Percentiles rank a stretch among this genome's conserved stretches.
Conservation (phyloP, 2,113 vertebrate genomes). For the Gnathonemus longibarbis region DNA sequence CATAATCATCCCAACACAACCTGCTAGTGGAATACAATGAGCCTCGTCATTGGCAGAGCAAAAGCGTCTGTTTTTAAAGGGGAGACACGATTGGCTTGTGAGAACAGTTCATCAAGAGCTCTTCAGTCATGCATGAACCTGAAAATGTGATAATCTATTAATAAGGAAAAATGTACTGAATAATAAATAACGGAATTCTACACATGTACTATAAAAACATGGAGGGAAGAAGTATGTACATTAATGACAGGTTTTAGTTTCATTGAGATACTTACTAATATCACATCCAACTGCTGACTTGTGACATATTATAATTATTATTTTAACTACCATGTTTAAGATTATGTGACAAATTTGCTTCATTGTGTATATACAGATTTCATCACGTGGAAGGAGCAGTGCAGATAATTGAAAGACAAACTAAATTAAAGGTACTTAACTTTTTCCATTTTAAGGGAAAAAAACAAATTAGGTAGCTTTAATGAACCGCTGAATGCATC, state of each 20-base stretch:
- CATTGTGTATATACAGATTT: background rate
- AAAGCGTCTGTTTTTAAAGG: background rate
- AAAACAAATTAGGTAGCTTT: background rate
- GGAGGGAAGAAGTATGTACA: background rate
- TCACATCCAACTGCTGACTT: background rate
- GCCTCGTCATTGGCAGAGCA: background rate
- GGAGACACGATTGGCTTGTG: background rate
- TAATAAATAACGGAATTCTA: background rate
- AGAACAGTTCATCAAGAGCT: slow-evolving; percentile 5
- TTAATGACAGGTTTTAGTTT: background rate
- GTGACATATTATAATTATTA: background rate
- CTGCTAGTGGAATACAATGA: background rate
- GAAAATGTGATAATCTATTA: background rate
- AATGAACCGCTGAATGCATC: background rate
- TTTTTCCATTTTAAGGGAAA: background rate
- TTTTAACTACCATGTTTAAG: background rate
- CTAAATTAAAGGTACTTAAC: background rate
- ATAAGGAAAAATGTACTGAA: background rate
- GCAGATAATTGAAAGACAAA: background rate
- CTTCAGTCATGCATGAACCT: background rate
- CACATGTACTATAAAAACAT: background rate
- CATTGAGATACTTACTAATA: background rate
- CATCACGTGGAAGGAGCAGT: background rate
- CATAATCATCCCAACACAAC: slow-evolving; percentile 18
- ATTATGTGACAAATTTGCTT: background rate